Evolutionary conservation across 2,888 invertebrate species (phyloP).

Genomic region (Mantis religiosa): DNA sequence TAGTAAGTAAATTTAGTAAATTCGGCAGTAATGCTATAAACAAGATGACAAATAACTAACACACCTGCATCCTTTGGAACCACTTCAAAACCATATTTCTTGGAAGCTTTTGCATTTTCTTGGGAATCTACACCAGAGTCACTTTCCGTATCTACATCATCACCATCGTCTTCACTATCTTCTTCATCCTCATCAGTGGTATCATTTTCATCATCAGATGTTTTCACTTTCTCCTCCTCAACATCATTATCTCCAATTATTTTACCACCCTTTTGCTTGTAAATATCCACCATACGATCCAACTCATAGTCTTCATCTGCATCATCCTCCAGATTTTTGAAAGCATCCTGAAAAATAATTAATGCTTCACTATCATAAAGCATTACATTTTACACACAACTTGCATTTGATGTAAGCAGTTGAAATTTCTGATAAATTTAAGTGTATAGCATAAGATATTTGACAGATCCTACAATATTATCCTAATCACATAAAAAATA

Average conservation of each 20-base stretch:
- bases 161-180: not conserved
- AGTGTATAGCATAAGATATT: too few relatives aligned
- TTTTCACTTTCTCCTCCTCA: constrained; percentile 33
- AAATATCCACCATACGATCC: constrained; percentile 69
- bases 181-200: constrained; percentile 39
- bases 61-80: constrained; percentile 58
- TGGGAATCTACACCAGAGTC: constrained; percentile 44
- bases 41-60: constrained; percentile 13
- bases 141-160: constrained; percentile 34
- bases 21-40: too few relatives aligned
- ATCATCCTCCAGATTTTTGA: constrained; percentile 74
- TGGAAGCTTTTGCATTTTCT: constrained; percentile 26
- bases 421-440: too few relatives aligned
- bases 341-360: constrained; percentile 53
- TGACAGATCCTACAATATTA: too few relatives aligned
- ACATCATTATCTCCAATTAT: constrained; percentile 44
- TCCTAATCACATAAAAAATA: too few relatives aligned
- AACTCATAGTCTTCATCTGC: constrained; percentile 85
- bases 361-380: not conserved
- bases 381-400: not conserved
- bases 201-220: constrained; percentile 39
- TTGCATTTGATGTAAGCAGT: too few relatives aligned
- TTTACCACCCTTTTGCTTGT: constrained; percentile 64
- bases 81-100: constrained; percentile 61
- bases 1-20: too few relatives aligned